A percentile compares a stretch with the other conserved stretches of the same genome.
Conservation (phyloP, 92 coral and sea anemone genomes). For the Phenganax marumi region DNA sequence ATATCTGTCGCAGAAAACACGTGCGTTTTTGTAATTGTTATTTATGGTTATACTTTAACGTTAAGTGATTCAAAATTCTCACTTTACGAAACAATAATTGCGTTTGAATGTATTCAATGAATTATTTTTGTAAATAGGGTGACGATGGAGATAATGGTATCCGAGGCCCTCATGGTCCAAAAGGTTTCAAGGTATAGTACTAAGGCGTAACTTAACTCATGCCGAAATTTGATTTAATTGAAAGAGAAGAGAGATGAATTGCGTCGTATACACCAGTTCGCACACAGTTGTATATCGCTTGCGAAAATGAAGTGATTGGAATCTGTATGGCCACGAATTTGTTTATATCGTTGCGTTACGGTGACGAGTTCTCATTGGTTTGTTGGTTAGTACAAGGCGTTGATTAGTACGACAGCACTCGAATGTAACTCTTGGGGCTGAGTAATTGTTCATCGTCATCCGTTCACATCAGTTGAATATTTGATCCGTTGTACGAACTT, state of each 20-base stretch:
- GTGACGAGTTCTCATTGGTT: neutral
- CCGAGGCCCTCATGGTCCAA: slow-evolving; percentile 3
- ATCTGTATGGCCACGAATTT: too few species aligned
- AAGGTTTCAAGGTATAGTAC: slow-evolving; percentile 28
- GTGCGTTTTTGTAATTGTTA: too few species aligned
- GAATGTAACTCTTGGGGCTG: too few species aligned
- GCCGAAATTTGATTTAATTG: neutral
- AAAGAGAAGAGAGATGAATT: neutral
- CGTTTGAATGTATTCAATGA: neutral
- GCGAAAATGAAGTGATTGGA: too few species aligned
- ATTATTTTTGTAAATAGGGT: neutral
- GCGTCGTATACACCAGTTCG: neutral
- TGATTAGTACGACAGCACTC: too few species aligned
- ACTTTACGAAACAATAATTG: too few species aligned
- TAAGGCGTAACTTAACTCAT: neutral
- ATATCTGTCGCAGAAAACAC: too few species aligned
- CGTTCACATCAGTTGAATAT: neutral
- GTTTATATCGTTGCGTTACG: too few species aligned
- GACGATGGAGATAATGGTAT: slow-evolving; percentile 14
- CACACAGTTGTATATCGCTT: too few species aligned
- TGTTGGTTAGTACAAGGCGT: slow-evolving; percentile 26
- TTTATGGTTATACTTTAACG: too few species aligned
- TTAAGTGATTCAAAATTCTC: too few species aligned
- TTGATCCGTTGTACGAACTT: neutral
- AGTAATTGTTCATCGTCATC: neutral